These are phyloP conservation scores for Actenoides hombroni DNA, from an alignment of 2,113 vertebrate genomes.

Conservation along the genomic window DNA sequence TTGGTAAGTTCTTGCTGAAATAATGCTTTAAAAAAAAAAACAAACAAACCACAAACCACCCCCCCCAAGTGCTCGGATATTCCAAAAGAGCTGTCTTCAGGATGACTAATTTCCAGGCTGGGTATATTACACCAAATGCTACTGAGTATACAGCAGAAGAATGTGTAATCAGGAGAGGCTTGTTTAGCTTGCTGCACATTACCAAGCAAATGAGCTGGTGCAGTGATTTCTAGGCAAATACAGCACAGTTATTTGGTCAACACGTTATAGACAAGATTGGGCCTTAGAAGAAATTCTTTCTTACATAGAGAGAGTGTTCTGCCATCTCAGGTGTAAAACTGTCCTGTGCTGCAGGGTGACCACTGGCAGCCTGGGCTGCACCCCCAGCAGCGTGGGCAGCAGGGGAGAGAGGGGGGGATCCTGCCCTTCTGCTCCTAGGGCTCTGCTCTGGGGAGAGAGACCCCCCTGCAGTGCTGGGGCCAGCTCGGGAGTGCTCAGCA, in stretches of 20 bases:
- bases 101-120: neutral
- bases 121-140: neutral
- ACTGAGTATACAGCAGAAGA: neutral
- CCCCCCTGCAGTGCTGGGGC: neutral
- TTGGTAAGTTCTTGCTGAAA: slow-evolving; percentile 79
- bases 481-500: neutral
- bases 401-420: neutral
- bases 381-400: neutral
- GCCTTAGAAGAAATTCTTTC: neutral
- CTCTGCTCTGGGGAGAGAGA: neutral
- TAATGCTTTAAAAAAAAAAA: neutral
- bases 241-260: neutral
- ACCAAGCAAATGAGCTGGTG: neutral
- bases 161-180: neutral
- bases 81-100: neutral
- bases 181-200: neutral
- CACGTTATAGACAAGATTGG: neutral
- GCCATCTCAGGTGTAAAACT: neutral
- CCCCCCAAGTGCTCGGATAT: neutral
- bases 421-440: neutral
- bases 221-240: neutral
- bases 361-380: neutral
- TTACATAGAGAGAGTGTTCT: neutral
- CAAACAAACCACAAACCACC: neutral
- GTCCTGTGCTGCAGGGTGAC: neutral